Evolutionary conservation across 2,888 invertebrate genomes (phyloP), one percentile per base, ranked within the genome.

Genomic region (Alloplasta piceator): DNA sequence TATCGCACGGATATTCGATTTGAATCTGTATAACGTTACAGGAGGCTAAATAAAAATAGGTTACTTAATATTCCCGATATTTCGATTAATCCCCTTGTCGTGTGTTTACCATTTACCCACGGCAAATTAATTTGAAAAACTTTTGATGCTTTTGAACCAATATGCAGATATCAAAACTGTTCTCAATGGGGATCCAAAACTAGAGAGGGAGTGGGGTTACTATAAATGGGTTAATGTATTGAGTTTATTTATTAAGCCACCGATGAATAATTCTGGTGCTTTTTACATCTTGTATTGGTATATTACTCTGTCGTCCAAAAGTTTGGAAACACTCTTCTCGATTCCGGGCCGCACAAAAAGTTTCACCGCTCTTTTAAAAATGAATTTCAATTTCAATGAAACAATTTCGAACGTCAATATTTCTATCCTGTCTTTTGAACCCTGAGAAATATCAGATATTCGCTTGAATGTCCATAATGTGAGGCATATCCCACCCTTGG

Each of bases 241-340:
- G 36, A 52, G 55, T 67, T 61, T 50, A 71, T 61, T 74, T 41
- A 70, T 74, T 61, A 55, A 55, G 56, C 55, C 68, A 26, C 1
- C 26, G 1, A 26, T 26, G 26, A 26, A 26, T 26, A 26, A 26
- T 26, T 26, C 26, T 26, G 26, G 3, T 26, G 26, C 26, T 2
- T 26, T 26, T 26, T 26, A 26, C 26, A 26, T 26, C 26, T 26
- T 26, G 3, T 3, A 26, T 26, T 26, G 3, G 3, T 26, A 26
- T 26, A 26, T 26, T 26, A n/a, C n/a, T n/a, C n/a, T n/a, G n/a
- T n/a, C n/a, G n/a, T n/a, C n/a, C n/a, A n/a, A n/a, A n/a, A n/a
- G n/a, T n/a, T n/a, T n/a, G n/a, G n/a, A n/a, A n/a, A n/a, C n/a
- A n/a, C n/a, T n/a, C n/a, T n/a, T n/a, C n/a, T n/a, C n/a, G n/a